A percentile compares a stretch with the other conserved stretches of the same genome.
These are phyloP conservation scores for Murina feae DNA, from an alignment of 2,113 vertebrate species.

Conservation along the genomic window DNA sequence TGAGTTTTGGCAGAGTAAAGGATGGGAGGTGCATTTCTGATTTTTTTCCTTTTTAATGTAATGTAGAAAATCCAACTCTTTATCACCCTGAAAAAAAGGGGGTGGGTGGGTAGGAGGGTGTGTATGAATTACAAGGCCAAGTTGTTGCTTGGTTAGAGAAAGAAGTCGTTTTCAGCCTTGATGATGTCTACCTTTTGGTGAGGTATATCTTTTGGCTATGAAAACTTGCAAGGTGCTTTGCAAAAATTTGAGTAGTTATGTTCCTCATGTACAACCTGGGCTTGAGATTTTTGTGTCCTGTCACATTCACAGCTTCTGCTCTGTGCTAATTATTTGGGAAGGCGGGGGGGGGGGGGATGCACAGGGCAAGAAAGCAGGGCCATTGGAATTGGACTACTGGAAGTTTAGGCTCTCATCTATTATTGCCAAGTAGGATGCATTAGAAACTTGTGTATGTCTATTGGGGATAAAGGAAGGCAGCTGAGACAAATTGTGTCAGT, in stretches of 20 bases:
- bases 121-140: background rate
- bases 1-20: background rate
- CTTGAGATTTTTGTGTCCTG: background rate
- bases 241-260: background rate
- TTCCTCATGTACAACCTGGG: background rate
- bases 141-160: background rate
- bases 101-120: background rate
- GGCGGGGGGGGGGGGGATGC: too few relatives aligned
- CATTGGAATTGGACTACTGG: background rate
- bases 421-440: background rate
- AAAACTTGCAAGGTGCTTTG: background rate
- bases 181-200: background rate
- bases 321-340: background rate
- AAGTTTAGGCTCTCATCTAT: background rate
- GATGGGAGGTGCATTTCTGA: background rate
- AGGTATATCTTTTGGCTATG: background rate
- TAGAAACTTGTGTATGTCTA: background rate
- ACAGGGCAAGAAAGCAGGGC: background rate
- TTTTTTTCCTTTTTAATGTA: background rate
- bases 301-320: slow-evolving; percentile 7
- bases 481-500: background rate
- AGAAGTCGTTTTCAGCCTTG: background rate
- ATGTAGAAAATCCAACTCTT: slow-evolving; percentile 6
- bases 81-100: background rate
- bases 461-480: background rate